A percentile compares a stretch with the other conserved stretches of the same genome.
These are phyloP conservation scores for Lichenostomus cassidix DNA, from an alignment of 2,113 vertebrate species.

Conservation along the genomic window DNA sequence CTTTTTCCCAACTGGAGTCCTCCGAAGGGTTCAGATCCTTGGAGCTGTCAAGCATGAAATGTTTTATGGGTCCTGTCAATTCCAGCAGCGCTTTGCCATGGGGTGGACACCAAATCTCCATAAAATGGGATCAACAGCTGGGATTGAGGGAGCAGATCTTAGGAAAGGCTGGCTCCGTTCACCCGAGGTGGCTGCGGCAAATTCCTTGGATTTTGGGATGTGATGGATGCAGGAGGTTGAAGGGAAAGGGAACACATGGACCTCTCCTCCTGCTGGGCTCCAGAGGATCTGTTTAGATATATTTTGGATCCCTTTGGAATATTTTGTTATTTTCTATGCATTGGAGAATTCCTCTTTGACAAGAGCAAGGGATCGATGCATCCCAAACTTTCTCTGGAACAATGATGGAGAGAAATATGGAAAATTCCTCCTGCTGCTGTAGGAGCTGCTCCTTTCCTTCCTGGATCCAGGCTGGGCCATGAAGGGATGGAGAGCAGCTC, in stretches of 20 bases:
- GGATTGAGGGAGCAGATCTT: neutral
- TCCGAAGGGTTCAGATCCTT: neutral
- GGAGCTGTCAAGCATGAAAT: neutral
- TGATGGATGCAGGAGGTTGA: rapidly evolving
- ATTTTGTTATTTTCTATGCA: rapidly evolving
- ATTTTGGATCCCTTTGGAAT: neutral
- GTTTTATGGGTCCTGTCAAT: neutral
- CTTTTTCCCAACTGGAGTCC: rapidly evolving
- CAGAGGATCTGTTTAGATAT: neutral
- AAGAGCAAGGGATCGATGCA: neutral
- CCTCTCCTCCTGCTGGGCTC: neutral
- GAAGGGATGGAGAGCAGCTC: neutral
- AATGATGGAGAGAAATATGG: neutral
- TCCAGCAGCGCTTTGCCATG: neutral
- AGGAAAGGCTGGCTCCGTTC: rapidly evolving
- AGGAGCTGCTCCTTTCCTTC: neutral
- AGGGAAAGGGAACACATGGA: rapidly evolving
- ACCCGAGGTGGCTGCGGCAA: neutral
- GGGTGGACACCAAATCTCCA: neutral
- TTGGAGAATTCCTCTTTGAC: neutral
- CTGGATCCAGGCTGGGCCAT: neutral
- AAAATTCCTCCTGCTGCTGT: neutral
- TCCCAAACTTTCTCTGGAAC: rapidly evolving
- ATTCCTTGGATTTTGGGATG: neutral
- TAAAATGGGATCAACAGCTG: neutral